Evolutionary conservation across 2,113 vertebrate genomes (phyloP), one percentile per base, ranked within the genome.

Genomic region (Macquaria ambigua): DNA sequence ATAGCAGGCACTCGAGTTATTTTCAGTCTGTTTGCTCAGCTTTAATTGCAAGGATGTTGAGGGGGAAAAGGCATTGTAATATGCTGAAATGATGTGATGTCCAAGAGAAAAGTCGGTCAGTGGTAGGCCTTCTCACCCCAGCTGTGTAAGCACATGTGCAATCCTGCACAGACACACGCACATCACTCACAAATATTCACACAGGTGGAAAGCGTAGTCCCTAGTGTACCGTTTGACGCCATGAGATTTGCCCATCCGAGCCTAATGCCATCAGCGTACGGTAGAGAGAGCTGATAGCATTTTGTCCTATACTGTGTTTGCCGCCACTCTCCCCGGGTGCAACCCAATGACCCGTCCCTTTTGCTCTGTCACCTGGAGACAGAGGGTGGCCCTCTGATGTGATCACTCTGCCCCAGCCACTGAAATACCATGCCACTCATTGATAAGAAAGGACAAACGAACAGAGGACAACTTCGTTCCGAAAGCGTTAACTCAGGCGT

Each of bases 121-220:
- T 70, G 14, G 77, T 43, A 69, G 58, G 37, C 56, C 71, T 58
- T 10, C 59, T 77, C 68, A 48, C 74, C 86, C 80, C 90, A 93
- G 90, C 84, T 95, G 87, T 81, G 87, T 11, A 63, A 77, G 39
- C 75, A 67, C 85, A 71, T 83, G 78, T 80, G 80, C 78, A 46
- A n/a, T 41, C 61, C 72, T 0, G n/a, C 66, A 28, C 58, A 11
- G 11, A 68, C 41, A 75, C 77, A 61, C 63, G 72, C 74, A 68
- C 18, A 21, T 0, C 67, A 11, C 34, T 62, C 64, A 25, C 86
- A 84, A 50, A 86, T 87, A 84, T 81, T 87, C 86, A 81, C 84
- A 90, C 89, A 90, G 93, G 93, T 95, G 88, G 79, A 90, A 92
- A 88, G 83, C 41, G 37, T 7, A 15, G 80, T 93, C 91, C 92